Base-by-base conservation (phyloP, 2,113 vertebrate species). In the Ptilonorhynchus violaceus region DNA sequence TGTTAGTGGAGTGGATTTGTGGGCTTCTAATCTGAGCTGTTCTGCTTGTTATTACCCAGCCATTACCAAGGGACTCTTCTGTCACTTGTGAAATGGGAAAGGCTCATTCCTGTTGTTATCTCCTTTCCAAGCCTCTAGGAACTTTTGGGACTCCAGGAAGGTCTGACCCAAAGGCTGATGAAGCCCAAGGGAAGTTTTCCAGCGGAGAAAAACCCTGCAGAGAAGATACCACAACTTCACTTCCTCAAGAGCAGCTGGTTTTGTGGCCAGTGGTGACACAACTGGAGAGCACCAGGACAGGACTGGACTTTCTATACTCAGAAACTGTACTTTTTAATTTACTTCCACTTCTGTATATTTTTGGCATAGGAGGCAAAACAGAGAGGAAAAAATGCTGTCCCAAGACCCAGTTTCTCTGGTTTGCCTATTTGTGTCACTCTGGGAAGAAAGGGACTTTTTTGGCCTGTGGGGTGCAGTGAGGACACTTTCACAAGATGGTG, bases 261-360 rank as follows among this genome's bases (percentile, higher is more conserved):
- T 52, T 60, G 64, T 30, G 68, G 52, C 52, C n/a, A 23, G 15
- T 42, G 60, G 35, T 93, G 73, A 72, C 78, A 86, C 47, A 92
- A 60, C 35, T 78, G 76, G 85, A 81, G 76, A 93, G 23, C 67
- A 92, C 90, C 88, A 60, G 37, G 47, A 59, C 28, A 59, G 33
- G 47, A 28, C 31, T 88, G 79, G 19, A 39, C 23, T 92, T 93
- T 44, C 11, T 2, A 27, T 39, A n/a, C 17, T 25, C 44, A 72
- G 53, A 77, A 86, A 44, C 6, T 2, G 9, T 42, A 28, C 37
- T 84, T 96, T 90, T 53, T 1, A 1, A 27, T 63, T 87, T 41
- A 49, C 44, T 93, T 84, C 59, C 59, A 91, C 94, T 96, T 94
- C 92, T 25, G 18, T 47, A 21, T 83, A 62, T 86, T 92, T 94